Base-by-base conservation (phyloP, 2,797 vertebrate species). In the Lophius americanus region DNA sequence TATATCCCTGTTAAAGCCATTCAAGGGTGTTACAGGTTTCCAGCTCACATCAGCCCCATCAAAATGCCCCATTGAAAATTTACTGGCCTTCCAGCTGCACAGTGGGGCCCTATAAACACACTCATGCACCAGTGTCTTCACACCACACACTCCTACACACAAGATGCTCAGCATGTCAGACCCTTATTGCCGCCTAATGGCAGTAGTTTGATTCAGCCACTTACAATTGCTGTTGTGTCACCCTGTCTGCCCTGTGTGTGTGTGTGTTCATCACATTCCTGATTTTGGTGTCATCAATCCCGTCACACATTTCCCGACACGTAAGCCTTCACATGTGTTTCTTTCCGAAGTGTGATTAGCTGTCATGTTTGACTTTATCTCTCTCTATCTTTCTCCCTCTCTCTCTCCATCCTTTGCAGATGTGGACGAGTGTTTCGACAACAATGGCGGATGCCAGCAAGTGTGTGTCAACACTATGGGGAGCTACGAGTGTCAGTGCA, bases 401-500 rank as follows among this genome's bases (percentile, higher is more conserved):
- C 49, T 42, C 9, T 67, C 33, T 57, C 43, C 56, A 4, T 38
- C 37, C 41, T 32, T 8, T 10, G 64, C 68, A 90, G 89, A 91
- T 79, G 96, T 97, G 83, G 95, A 99, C 3, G 97, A 98, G 81
- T 99, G 97, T 81, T 79, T 92, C 86, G 96, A 96, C 92, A 98
- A 98, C 92, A 99, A 99, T 0, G 97, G 97, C 0, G 97, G 97
- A 57, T 99, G 97, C 87, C 97, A 99, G 82, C 97, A 99, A 88
- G 94, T 98, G 81, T 98, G 97, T 47, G 94, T 99, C 62, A 99
- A 99, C 59, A 95, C 96, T 14, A 96, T 99, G 96, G 97, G 97
- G 73, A 99, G 97, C 92, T 99, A 98, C 2, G 97, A 99, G 85
- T 98, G 97, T 53, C 95, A 93, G 75, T 98, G 97, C 88, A 98